Base-by-base conservation (phyloP, 2,888 invertebrate species). In the Hofmannophila pseudospretella region DNA sequence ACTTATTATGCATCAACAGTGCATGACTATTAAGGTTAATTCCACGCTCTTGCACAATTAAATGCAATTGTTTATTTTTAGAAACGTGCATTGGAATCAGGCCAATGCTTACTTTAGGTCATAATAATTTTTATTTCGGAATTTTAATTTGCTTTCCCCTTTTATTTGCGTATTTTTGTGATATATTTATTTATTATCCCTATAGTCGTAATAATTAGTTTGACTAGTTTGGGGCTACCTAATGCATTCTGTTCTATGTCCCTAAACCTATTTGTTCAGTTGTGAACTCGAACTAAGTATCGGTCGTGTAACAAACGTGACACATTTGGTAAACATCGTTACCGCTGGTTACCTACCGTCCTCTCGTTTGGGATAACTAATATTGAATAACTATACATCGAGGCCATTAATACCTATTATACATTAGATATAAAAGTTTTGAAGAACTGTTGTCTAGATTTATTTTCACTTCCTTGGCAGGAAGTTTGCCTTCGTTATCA, bases 291-390 rank as follows among this genome's bases (percentile, higher is more conserved):
- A 56, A 50, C 47, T 58, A 51, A 52, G 58, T 60, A 60, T 55
- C 47, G 58, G 51, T 61, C 51, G 54, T 60, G 39, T 54, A 58
- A 52, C 59, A 65, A 63, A 73, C 75, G 76, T 77, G 77, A 76
- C 71, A 67, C 66, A 73, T 76, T 62, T 67, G 57, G 75, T 77
- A 79, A 79, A 79, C 77, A 78, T 73, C 57, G 67, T 72, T 71
- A 69, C 63, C 45, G 58, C 63, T 67, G 47, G 60, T 71, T 69
- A 67, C 58, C 66, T 57, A 59, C 60, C n/a, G n/a, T n/a, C n/a
- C 41, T 52, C 40, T 40, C 42, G 44, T 41, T 38, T 22, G 32
- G 41, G 36, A 42, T 45, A 46, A 43, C 38, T 40, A n/a, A n/a
- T n/a, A n/a, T n/a, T n/a, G n/a, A n/a, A n/a, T n/a, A n/a, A n/a